Evolutionary conservation across 2,888 invertebrate species (phyloP).

Genomic region (Augochlorella aurata): DNA sequence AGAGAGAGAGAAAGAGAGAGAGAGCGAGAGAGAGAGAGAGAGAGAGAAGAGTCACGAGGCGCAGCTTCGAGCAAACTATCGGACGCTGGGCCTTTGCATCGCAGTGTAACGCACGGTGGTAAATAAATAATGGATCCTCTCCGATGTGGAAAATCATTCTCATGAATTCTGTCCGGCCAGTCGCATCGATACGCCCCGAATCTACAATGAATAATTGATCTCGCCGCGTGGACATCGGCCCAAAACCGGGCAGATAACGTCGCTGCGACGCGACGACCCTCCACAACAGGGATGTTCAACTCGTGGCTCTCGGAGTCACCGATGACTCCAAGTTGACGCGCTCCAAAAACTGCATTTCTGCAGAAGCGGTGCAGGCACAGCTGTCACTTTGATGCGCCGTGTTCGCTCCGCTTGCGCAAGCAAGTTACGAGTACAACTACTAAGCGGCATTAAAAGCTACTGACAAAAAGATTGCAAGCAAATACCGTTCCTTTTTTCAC

Average conservation of each 20-base stretch:
- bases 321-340: not conserved
- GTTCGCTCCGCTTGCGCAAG: not conserved
- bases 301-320: not conserved
- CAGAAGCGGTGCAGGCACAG: not conserved
- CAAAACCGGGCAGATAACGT: conserved; percentile 2
- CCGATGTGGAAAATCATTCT: conserved; percentile 2
- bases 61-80: not conserved
- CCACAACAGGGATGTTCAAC: not conserved
- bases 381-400: not conserved
- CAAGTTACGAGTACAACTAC: not conserved
- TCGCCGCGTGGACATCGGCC: not conserved
- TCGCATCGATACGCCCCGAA: not conserved
- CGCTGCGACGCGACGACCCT: not conserved
- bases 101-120: not conserved
- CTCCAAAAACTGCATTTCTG: not conserved
- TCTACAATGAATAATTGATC: conserved; percentile 14
- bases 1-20: not conserved
- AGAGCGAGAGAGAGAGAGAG: not conserved
- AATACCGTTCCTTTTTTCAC: no score
- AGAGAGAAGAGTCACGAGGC: not conserved
- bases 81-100: not conserved
- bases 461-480: not conserved
- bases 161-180: not conserved
- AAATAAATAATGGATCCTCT: conserved; percentile 8
- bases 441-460: not conserved